phyloP scores from a whole-genome alignment of 2,888 invertebrate genomes.

The Drosophila nr. fundita region DNA sequence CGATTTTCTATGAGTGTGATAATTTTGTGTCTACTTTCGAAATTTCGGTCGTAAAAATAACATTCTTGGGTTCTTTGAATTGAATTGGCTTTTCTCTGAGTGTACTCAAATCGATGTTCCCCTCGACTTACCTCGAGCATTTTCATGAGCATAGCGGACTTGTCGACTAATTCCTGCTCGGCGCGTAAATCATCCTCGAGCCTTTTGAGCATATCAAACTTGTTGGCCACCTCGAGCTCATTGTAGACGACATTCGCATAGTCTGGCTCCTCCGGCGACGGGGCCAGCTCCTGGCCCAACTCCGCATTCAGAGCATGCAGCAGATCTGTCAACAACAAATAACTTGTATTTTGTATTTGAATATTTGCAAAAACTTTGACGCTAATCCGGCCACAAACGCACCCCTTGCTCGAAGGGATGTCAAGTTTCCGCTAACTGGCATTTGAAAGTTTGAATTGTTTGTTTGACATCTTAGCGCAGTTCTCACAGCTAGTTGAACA shows the following conservation, averaged over 20 bases:
- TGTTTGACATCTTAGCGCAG: conserved; percentile 19
- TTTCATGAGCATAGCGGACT: conserved; percentile 84
- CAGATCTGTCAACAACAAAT: conserved; percentile 66
- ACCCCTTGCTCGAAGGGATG: conserved; percentile 8
- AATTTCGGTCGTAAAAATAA: background rate
- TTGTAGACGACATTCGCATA: conserved; percentile 79
- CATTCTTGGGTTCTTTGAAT: background rate
- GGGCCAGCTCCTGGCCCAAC: conserved; percentile 61
- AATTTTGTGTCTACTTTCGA: background rate
- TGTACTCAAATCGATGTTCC: background rate
- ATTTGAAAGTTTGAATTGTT: conserved; percentile 66
- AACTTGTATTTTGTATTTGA: conserved; percentile 46
- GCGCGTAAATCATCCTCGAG: conserved; percentile 82
- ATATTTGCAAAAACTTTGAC: conserved; percentile 48
- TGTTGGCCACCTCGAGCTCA: conserved; percentile 80
- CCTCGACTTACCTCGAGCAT: conserved; percentile 81
- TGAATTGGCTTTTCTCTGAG: background rate
- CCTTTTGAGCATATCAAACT: conserved; percentile 81
- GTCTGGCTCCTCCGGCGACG: conserved; percentile 65
- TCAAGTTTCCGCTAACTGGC: conserved; percentile 59
- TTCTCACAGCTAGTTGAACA: conserved; percentile 26
- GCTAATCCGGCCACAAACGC: conserved; percentile 57
- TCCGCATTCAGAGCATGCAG: conserved; percentile 80
- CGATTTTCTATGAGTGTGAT: background rate
- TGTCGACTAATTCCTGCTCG: conserved; percentile 84